Evolutionary conservation across 23 tunicate species (phyloP).

Genomic region (Ascidia mentula): DNA sequence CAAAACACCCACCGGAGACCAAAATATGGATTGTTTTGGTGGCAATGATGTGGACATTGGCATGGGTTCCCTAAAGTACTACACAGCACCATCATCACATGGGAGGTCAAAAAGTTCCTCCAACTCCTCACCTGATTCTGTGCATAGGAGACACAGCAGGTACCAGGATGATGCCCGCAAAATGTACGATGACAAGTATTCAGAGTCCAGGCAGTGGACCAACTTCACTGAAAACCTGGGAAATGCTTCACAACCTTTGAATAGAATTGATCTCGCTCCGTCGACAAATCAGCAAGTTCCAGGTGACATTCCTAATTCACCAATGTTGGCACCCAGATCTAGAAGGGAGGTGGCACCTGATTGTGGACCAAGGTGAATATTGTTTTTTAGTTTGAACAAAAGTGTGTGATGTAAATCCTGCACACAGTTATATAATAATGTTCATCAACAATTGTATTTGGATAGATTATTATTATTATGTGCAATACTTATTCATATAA

Average conservation of each 20-base stretch:
- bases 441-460: no score
- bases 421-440: no score
- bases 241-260: constrained; percentile 41
- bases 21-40: constrained; percentile 20
- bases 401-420: no score
- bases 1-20: constrained; percentile 44
- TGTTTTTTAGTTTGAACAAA: no score
- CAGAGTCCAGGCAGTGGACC: constrained; percentile 15
- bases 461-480: no score
- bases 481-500: no score
- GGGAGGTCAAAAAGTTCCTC: background rate
- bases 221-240: constrained; percentile 7
- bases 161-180: constrained; percentile 8
- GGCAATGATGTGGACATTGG: constrained; percentile 40
- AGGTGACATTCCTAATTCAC: constrained; percentile 34
- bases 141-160: background rate
- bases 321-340: constrained; percentile 67
- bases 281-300: background rate
- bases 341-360: constrained; percentile 73
- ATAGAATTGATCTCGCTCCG: constrained; percentile 73
- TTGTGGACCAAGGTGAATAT: constrained; percentile 35
- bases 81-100: constrained; percentile 5
- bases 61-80: background rate
- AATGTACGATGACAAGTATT: background rate
- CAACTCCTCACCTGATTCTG: constrained; percentile 23